phyloP scores from a whole-genome alignment of 2,888 invertebrate genomes.

The Eurois occulta region DNA sequence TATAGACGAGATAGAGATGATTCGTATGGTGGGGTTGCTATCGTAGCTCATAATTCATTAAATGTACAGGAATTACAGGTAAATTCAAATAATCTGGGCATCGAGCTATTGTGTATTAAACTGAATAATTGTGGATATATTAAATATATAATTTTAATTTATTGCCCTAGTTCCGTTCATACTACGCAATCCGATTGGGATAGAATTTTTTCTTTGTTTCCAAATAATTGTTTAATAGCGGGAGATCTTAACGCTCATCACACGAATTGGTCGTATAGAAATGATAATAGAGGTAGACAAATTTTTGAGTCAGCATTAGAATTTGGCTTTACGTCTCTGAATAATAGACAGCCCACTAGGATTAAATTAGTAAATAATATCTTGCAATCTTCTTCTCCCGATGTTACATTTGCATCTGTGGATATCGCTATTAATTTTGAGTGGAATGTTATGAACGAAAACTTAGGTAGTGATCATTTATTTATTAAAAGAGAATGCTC shows the following conservation, averaged over 20 bases:
- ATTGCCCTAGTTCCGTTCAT: slow-evolving; percentile 11
- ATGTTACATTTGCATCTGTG: slow-evolving; percentile 10
- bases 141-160: neutral
- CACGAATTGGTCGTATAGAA: neutral
- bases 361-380: slow-evolving; percentile 6
- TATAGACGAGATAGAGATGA: slow-evolving; percentile 1
- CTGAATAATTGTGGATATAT: neutral
- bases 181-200: slow-evolving; percentile 8
- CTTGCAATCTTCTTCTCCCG: neutral
- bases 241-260: neutral
- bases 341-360: slow-evolving; percentile 3
- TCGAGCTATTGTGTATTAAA: neutral
- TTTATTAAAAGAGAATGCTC: no score
- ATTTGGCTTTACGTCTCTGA: slow-evolving; percentile 3
- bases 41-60: neutral
- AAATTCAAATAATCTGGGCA: neutral
- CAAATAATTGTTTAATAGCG: neutral
- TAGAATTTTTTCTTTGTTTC: neutral
- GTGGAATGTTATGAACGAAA: no score
- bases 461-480: no score
- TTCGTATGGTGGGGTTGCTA: slow-evolving; percentile 6
- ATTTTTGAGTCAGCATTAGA: slow-evolving; percentile 10
- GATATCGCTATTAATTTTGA: slow-evolving; percentile 9
- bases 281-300: slow-evolving; percentile 5
- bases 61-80: neutral